Conservation (phyloP, 2,797 vertebrate genomes). For the Ataeniobius toweri region DNA sequence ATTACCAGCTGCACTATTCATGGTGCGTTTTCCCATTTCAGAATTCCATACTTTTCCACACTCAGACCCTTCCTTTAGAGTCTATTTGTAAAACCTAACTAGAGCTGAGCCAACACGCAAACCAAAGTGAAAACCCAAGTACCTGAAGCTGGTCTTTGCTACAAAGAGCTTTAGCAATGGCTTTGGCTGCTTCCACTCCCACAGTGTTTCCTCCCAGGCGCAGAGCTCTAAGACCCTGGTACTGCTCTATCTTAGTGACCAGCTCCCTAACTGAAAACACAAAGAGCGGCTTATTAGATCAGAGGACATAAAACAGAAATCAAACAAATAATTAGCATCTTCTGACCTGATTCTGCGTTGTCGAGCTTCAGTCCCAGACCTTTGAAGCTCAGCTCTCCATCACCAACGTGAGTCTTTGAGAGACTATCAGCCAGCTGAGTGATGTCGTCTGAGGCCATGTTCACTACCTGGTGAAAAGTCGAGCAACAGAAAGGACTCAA, state of each 20-base stretch:
- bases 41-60: no score
- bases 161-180: conserved; percentile 91
- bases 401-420: conserved; percentile 90
- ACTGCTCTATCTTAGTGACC: conserved; percentile 87
- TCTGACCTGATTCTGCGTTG: conserved; percentile 88
- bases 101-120: neutral
- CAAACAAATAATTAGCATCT: neutral
- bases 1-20: no score
- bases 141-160: conserved; percentile 91
- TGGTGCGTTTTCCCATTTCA: no score
- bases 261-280: conserved; percentile 85
- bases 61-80: neutral
- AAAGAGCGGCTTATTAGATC: conserved; percentile 19
- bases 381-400: conserved; percentile 93
- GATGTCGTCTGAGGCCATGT: conserved; percentile 95
- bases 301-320: neutral
- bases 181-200: conserved; percentile 92
- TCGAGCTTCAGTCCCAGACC: conserved; percentile 92
- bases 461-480: conserved; percentile 11
- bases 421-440: conserved; percentile 87
- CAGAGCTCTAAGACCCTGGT: conserved; percentile 86
- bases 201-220: conserved; percentile 94
- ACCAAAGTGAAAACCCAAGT: conserved; percentile 15
- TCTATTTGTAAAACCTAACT: neutral
- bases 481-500: neutral